Evolutionary conservation across 2,797 vertebrate species (phyloP).

Genomic region (Leptatherina wallacei): DNA sequence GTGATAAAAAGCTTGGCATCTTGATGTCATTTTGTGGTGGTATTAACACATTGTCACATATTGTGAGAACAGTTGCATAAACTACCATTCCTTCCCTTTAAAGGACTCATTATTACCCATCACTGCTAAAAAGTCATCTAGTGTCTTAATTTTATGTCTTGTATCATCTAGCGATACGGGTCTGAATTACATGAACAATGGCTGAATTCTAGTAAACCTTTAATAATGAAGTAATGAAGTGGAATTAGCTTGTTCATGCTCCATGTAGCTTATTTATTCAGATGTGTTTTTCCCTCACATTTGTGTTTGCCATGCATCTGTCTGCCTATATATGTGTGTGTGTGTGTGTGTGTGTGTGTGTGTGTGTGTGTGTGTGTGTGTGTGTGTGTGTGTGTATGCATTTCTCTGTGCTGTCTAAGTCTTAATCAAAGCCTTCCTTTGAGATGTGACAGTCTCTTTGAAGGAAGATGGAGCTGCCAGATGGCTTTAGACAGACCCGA

Average conservation of each 20-base stretch:
- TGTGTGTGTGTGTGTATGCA: constrained; percentile 1
- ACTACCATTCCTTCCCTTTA: no score
- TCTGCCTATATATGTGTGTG: constrained; percentile 17
- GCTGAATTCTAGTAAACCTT: background rate
- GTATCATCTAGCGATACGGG: background rate
- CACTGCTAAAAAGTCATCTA: background rate
- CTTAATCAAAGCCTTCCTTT: constrained; percentile 71
- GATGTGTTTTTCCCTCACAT: background rate
- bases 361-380: background rate
- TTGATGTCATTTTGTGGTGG: no score
- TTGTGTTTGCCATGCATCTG: constrained; percentile 40
- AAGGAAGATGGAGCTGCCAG: constrained; percentile 64
- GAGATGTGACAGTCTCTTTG: constrained; percentile 66
- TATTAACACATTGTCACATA: background rate
- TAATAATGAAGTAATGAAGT: background rate
- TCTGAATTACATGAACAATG: background rate
- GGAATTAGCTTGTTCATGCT: background rate
- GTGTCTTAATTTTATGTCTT: background rate
- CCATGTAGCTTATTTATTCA: constrained; percentile 7
- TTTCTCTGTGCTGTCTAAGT: constrained; percentile 27
- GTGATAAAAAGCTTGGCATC: background rate
- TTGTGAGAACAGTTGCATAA: background rate
- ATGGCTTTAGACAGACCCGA: constrained; percentile 55
- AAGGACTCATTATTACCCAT: no score
- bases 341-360: no score